phyloP scores from a whole-genome alignment of 2,888 invertebrate genomes.

The Plagiodera versicolora region DNA sequence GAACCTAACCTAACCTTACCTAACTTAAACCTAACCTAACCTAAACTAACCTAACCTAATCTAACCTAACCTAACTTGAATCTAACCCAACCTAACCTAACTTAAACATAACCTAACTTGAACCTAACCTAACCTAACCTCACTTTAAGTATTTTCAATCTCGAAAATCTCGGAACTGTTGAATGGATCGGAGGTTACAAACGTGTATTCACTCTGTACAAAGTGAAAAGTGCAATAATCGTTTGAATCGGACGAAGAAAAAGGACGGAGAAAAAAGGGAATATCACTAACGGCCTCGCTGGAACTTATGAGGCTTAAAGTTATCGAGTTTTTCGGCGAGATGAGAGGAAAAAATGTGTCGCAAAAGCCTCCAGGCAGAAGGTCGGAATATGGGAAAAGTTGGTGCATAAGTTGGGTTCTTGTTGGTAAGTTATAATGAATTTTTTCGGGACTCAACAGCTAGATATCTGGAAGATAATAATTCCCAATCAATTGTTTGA shows the following conservation, averaged over 20 bases:
- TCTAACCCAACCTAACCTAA: too few relatives aligned
- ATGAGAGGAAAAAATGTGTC: constrained; percentile 3
- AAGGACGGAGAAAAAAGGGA: background rate
- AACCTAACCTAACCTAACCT: too few relatives aligned
- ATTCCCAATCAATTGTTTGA: too few relatives aligned
- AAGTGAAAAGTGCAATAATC: constrained; percentile 8
- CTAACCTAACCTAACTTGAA: too few relatives aligned
- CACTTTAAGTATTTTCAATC: too few relatives aligned
- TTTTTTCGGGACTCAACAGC: background rate
- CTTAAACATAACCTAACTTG: too few relatives aligned
- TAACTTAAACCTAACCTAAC: too few relatives aligned
- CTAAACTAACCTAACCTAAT: too few relatives aligned
- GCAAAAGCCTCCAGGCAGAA: background rate
- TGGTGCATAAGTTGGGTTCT: background rate
- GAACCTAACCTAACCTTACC: too few relatives aligned
- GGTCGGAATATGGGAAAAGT: background rate
- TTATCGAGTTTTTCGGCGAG: background rate
- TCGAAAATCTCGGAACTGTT: too few relatives aligned
- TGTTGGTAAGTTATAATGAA: background rate
- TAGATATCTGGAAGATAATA: too few relatives aligned
- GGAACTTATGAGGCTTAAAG: constrained; percentile 6
- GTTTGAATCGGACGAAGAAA: background rate
- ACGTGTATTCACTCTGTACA: background rate
- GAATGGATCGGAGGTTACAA: background rate
- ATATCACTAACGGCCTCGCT: constrained; percentile 2